A percentile compares a stretch with the other conserved stretches of the same genome.
phyloP scores from a whole-genome alignment of 1,140 invertebrate genomes.

The Magallana ariakensis region DNA sequence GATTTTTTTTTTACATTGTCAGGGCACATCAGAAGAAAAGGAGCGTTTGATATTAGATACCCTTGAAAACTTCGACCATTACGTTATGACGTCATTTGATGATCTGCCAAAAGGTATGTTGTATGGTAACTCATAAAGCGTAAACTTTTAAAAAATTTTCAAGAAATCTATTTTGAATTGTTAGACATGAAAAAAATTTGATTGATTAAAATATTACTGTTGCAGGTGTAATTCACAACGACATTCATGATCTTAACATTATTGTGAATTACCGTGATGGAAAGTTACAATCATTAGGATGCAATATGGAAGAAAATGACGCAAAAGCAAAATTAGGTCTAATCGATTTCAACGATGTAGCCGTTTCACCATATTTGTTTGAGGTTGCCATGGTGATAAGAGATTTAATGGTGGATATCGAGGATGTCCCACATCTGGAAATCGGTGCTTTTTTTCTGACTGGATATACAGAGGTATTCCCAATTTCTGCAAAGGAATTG shows the following conservation, averaged over 20 bases:
- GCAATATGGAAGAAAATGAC: too few species aligned
- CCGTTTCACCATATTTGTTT: neutral
- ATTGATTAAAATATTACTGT: neutral
- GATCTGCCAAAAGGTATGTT: conserved; percentile 3
- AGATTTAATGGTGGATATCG: conserved; percentile 15
- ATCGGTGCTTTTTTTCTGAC: conserved; percentile 10
- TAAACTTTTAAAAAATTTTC: too few species aligned
- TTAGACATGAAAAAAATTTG: neutral
- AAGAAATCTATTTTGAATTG: too few species aligned
- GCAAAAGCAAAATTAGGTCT: neutral
- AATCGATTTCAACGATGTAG: conserved; percentile 28
- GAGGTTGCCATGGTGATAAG: conserved; percentile 32
- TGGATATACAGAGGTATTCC: neutral
- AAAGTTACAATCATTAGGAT: neutral
- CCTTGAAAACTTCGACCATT: neutral
- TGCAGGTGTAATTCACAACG: conserved; percentile 20
- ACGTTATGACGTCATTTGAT: neutral
- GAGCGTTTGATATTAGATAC: neutral
- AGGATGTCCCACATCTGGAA: neutral
- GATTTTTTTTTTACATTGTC: neutral
- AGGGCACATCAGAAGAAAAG: neutral
- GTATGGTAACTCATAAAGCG: too few species aligned
- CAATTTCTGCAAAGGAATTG: neutral
- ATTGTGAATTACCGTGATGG: conserved; percentile 35
- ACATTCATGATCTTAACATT: conserved; percentile 32